These are phyloP conservation scores for Sarcophilus harrisii DNA, from an alignment of 2,797 vertebrate genomes.

Conservation along the genomic window DNA sequence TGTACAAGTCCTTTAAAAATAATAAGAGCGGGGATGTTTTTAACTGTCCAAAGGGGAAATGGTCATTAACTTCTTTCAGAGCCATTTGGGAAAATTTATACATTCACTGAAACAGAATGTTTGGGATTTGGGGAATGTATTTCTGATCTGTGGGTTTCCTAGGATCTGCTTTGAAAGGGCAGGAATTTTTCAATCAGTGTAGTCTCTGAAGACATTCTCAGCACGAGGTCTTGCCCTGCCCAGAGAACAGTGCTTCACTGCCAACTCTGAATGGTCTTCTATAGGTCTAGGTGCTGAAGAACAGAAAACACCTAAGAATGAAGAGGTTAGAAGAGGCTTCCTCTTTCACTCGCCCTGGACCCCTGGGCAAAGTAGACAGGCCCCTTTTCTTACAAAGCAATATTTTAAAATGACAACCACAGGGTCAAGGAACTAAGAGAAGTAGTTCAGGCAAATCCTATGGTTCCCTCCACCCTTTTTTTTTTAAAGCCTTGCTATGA, in stretches of 20 bases:
- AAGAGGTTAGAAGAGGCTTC: background rate
- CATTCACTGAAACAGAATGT: constrained; percentile 38
- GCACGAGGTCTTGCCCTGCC: accelerated
- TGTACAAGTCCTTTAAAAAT: constrained; percentile 30
- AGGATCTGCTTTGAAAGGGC: constrained; percentile 27
- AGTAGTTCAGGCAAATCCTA: constrained; percentile 27
- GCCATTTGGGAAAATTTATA: background rate
- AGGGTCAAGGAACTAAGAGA: background rate
- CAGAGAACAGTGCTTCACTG: accelerated
- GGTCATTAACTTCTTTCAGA: constrained; percentile 46
- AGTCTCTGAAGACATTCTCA: background rate
- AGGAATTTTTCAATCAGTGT: constrained; percentile 16
- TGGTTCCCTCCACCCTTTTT: background rate
- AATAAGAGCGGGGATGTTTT: constrained; percentile 53
- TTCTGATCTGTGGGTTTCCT: background rate
- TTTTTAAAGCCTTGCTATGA: constrained; percentile 70
- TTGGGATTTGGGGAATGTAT: background rate
- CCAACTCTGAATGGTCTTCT: background rate
- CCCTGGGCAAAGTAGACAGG: constrained; percentile 6
- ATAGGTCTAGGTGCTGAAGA: accelerated
- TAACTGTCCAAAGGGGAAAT: constrained; percentile 50
- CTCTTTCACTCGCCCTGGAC: background rate
- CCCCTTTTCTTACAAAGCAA: constrained; percentile 1
- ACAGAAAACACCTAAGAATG: accelerated
- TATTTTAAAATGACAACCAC: constrained; percentile 45